phyloP scores from a whole-genome alignment of 53 echinoderm and acorn worm genomes.

The Patiria pectinifera region DNA sequence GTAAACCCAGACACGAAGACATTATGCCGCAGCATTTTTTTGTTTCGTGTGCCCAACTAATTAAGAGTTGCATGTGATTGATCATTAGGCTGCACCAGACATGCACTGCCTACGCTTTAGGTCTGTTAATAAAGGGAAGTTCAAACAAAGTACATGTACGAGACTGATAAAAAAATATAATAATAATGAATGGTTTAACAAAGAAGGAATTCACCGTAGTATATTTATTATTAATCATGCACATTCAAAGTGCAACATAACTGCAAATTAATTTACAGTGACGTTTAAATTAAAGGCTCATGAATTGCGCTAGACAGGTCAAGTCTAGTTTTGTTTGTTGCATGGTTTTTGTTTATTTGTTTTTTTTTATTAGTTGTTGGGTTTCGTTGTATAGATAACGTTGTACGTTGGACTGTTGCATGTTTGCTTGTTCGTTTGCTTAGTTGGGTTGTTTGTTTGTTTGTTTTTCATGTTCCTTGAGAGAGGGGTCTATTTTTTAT shows the following conservation, averaged over 20 bases:
- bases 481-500: no score
- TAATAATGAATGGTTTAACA: background rate
- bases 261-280: background rate
- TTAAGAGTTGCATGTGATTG: background rate
- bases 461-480: background rate
- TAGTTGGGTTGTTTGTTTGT: background rate
- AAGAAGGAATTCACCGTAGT: background rate
- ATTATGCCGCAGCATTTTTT: background rate
- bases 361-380: background rate
- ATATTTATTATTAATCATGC: background rate
- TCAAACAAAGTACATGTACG: background rate
- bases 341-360: no score
- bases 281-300: background rate
- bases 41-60: background rate
- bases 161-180: background rate
- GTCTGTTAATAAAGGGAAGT: background rate
- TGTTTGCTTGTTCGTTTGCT: background rate
- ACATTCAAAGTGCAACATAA: background rate
- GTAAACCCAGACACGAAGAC: background rate
- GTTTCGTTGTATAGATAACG: background rate
- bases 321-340: no score
- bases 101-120: background rate
- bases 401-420: no score
- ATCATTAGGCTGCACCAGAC: background rate
- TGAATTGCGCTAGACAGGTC: no score